Base-by-base conservation (phyloP, 2,797 vertebrate species). In the Numenius phaeopus region DNA sequence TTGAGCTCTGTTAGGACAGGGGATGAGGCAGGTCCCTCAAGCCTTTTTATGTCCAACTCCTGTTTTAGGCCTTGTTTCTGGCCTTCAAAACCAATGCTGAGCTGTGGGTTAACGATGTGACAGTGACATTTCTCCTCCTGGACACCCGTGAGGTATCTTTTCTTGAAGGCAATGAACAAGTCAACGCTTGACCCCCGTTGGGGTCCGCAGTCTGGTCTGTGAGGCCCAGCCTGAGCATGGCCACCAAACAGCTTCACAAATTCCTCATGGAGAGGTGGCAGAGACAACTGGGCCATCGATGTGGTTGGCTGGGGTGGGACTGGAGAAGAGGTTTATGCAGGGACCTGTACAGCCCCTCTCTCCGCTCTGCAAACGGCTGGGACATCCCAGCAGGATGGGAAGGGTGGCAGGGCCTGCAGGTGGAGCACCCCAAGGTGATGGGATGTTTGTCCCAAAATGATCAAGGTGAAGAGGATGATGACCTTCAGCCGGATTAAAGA, bases 61-160 rank as follows among this genome's bases (percentile, higher is more conserved):
- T 20, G 2, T 14, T 32, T 49, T 7, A 27, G 18, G 14, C 11
- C 2, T 30, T 46, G 19, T 47, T 66, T 57, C 40, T 46, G 50
- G 32, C 32, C 29, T 52, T 79, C 34, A 12, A 44, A 79, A 29
- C 30, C 49, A 11, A 13, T 1, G 2, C 39, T 18, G 32, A 40
- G 61, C 61, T 39, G n/a, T 3, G 9, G 40, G 27, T 37, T 57
- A 26, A 30, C 15, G 5, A 26, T 0, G 10, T 5, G 40, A 42
- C 8, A 15, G 49, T 4, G n/a, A 30, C 14, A 55, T 7, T 24
- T 14, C 79, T 69, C 64, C 34, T 40, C 65, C 44, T 11, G 44
- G 23, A 11, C 29, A 4, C 1, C 4, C 13, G 5, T 1, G 18
- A 12, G 5, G 2, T 11, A 1, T 15, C 13, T 24, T 39, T 29